Percentiles rank a stretch among this genome's conserved stretches.
Evolutionary conservation across 53 echinoderm and acorn worm species (phyloP).

Genomic region (Holothuria scabra): DNA sequence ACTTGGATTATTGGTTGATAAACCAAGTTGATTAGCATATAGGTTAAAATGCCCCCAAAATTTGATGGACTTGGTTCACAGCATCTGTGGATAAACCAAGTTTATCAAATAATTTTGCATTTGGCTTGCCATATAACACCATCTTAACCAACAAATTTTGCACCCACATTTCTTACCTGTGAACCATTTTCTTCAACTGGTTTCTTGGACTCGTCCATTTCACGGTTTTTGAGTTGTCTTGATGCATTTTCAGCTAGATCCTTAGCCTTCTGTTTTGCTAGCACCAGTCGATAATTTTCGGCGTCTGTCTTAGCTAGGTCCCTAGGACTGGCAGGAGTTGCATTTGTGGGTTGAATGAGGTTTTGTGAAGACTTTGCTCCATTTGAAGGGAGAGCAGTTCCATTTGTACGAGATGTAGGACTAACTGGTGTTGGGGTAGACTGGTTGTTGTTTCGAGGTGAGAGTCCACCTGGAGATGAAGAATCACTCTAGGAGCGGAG

Average conservation of each 20-base stretch:
- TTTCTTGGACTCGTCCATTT: constrained; percentile 54
- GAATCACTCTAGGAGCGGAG: not conserved
- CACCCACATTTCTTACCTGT: constrained; percentile 35
- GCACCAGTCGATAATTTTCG: constrained; percentile 42
- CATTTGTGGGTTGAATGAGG: not conserved
- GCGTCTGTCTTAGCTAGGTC: constrained; percentile 4
- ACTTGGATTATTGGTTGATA: too few relatives aligned
- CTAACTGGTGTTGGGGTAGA: too few relatives aligned
- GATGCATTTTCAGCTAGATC: constrained; percentile 75
- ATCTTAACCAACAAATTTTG: not conserved
- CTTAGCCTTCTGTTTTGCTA: constrained; percentile 66
- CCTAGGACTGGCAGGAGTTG: constrained; percentile 6
- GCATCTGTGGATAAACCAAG: too few relatives aligned
- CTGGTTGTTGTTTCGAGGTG: not conserved
- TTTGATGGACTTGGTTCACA: too few relatives aligned
- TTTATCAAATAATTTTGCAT: too few relatives aligned
- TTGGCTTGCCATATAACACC: too few relatives aligned
- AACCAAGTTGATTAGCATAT: too few relatives aligned
- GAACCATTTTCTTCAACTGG: constrained; percentile 20
- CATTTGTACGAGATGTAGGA: too few relatives aligned
- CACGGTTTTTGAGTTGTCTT: constrained; percentile 64
- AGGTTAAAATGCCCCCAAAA: too few relatives aligned
- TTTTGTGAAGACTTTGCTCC: too few relatives aligned
- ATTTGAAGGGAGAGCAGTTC: too few relatives aligned
- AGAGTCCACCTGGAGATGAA: constrained; percentile 12